Percentiles rank a stretch among this genome's conserved stretches.
Conservation (phyloP, 2,113 vertebrate species). For the Cyphomyrus plagiostoma region DNA sequence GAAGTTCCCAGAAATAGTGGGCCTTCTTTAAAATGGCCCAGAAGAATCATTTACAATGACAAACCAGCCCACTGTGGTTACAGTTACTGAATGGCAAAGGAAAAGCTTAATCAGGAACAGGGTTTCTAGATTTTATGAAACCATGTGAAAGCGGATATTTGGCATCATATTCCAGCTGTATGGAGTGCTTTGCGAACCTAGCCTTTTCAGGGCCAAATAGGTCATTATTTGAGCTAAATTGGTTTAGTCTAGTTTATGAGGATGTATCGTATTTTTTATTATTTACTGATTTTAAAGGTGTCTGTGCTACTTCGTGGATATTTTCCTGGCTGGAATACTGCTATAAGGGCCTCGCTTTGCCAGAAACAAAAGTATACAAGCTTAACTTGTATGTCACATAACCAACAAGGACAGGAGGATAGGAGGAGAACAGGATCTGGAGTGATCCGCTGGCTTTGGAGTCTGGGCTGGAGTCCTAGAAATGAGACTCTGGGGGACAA, state of each 20-base stretch:
- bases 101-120: not conserved
- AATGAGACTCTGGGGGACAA: not conserved
- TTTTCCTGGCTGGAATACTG: constrained; percentile 50
- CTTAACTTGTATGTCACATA: constrained; percentile 63
- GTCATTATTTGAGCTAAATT: constrained; percentile 43
- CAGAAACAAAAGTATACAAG: constrained; percentile 34
- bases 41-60: not conserved
- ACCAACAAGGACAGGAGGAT: constrained; percentile 65
- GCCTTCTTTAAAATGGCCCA: not conserved
- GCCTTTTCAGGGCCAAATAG: constrained; percentile 42
- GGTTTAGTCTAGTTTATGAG: constrained; percentile 45
- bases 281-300: constrained; percentile 47
- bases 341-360: constrained; percentile 30
- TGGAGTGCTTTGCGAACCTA: constrained; percentile 57
- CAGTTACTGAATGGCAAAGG: not conserved
- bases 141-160: not conserved
- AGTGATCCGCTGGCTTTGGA: constrained; percentile 39
- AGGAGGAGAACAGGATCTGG: constrained; percentile 45
- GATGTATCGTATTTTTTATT: constrained; percentile 33
- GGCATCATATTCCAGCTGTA: constrained; percentile 33
- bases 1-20: constrained; percentile 16
- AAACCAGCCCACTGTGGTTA: not conserved
- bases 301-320: constrained; percentile 58
- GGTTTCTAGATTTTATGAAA: not conserved
- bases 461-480: constrained; percentile 46